Conservation (phyloP, 2,888 invertebrate species). For the Heliconius cydno region DNA sequence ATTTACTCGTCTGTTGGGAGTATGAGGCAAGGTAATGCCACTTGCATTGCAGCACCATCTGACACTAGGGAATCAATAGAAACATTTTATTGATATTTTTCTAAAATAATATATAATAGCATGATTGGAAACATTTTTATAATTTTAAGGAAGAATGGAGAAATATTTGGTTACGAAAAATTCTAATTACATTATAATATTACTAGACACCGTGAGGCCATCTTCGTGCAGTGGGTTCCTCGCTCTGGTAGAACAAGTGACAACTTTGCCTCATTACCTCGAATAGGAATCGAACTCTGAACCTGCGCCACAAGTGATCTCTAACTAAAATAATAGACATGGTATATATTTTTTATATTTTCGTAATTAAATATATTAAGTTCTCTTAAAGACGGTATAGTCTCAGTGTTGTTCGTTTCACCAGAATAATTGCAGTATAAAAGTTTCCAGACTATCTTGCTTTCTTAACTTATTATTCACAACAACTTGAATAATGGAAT, state of each 20-base stretch:
- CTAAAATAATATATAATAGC: too few relatives aligned
- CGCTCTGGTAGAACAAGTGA: neutral
- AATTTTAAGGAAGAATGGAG: neutral
- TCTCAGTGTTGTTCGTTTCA: conserved; percentile 3
- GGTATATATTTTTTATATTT: neutral
- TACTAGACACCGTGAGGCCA: neutral
- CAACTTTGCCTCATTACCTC: neutral
- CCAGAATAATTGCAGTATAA: conserved; percentile 30
- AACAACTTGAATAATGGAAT: conserved; percentile 32
- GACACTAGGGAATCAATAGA: neutral
- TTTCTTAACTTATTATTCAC: conserved; percentile 31
- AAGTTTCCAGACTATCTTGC: conserved; percentile 33
- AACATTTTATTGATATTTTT: neutral
- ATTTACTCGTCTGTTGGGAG: neutral
- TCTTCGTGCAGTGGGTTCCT: neutral
- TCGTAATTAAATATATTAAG: neutral
- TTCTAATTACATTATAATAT: neutral
- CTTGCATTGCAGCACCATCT: neutral
- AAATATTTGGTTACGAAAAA: neutral
- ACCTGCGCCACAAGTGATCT: too few relatives aligned
- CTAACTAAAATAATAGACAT: neutral
- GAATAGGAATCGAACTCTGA: too few relatives aligned
- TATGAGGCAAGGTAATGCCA: neutral
- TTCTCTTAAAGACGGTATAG: neutral
- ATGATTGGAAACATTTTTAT: neutral